Evolutionary conservation across 2,888 invertebrate species (phyloP).

Genomic region (Mythimna lalbum): DNA sequence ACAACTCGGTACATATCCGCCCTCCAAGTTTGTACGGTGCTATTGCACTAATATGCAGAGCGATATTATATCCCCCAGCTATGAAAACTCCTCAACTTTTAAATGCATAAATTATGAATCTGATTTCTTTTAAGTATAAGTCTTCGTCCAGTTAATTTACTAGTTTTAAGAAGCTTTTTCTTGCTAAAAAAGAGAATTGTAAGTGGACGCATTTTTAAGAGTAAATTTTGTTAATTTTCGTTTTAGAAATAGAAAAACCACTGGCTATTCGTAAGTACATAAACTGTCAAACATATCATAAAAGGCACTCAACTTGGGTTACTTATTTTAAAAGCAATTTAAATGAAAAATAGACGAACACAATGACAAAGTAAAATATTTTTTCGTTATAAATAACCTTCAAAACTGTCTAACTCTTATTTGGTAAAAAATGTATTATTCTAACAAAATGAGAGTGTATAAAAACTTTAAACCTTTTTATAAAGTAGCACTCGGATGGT

Average conservation of each 20-base stretch:
- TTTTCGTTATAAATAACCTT: constrained; percentile 15
- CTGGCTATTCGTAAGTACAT: constrained; percentile 7
- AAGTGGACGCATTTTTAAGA: constrained; percentile 9
- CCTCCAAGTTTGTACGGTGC: constrained; percentile 59
- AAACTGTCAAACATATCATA: constrained; percentile 23
- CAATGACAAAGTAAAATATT: constrained; percentile 21
- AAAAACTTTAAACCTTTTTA: constrained; percentile 32
- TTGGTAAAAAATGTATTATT: constrained; percentile 35
- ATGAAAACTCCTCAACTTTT: constrained; percentile 50
- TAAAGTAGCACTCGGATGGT: constrained; percentile 12
- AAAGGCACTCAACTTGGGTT: constrained; percentile 35
- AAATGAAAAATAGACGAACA: constrained; percentile 33
- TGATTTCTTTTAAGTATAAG: constrained; percentile 28
- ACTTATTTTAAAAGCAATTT: constrained; percentile 40
- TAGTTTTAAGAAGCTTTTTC: constrained; percentile 5
- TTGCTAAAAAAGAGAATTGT: neutral
- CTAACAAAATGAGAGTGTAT: constrained; percentile 16
- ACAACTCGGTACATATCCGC: constrained; percentile 66
- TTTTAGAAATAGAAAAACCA: neutral
- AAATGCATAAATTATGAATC: constrained; percentile 54
- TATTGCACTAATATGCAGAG: constrained; percentile 56
- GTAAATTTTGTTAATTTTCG: constrained; percentile 1
- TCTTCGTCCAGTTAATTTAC: constrained; percentile 9
- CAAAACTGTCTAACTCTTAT: constrained; percentile 33
- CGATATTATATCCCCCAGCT: constrained; percentile 46